phyloP scores from a whole-genome alignment of 2,888 invertebrate species.

The Zeuzera pyrina region DNA sequence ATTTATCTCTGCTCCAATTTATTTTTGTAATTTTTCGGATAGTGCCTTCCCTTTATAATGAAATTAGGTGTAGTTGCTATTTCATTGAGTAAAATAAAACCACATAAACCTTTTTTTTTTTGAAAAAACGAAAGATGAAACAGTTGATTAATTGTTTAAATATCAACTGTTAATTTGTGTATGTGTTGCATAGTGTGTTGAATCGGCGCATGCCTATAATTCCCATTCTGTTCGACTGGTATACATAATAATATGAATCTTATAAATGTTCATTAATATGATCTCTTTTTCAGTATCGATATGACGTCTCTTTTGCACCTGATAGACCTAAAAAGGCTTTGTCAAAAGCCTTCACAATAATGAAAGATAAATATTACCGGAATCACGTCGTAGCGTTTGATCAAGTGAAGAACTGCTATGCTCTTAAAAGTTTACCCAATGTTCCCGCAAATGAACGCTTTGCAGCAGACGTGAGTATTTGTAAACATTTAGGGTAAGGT shows the following conservation, averaged over 20 bases:
- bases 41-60: too few relatives aligned
- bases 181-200: too few relatives aligned
- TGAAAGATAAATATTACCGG: constrained; percentile 41
- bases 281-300: constrained; percentile 75
- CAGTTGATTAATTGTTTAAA: too few relatives aligned
- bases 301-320: constrained; percentile 83
- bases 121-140: too few relatives aligned
- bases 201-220: too few relatives aligned
- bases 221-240: background rate
- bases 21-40: too few relatives aligned
- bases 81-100: too few relatives aligned
- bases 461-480: constrained; percentile 29
- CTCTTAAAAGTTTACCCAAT: constrained; percentile 53
- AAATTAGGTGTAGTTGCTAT: too few relatives aligned
- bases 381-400: constrained; percentile 78
- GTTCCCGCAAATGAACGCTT: constrained; percentile 27
- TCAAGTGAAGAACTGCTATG: constrained; percentile 79
- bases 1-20: too few relatives aligned
- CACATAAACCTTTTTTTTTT: too few relatives aligned
- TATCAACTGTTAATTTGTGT: too few relatives aligned
- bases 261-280: constrained; percentile 18
- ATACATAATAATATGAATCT: background rate
- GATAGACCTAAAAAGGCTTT: constrained; percentile 79
- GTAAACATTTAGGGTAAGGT: constrained; percentile 7
- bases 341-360: constrained; percentile 54